Conservation (phyloP, 2,797 vertebrate species). For the Hemitrygon akajei region DNA sequence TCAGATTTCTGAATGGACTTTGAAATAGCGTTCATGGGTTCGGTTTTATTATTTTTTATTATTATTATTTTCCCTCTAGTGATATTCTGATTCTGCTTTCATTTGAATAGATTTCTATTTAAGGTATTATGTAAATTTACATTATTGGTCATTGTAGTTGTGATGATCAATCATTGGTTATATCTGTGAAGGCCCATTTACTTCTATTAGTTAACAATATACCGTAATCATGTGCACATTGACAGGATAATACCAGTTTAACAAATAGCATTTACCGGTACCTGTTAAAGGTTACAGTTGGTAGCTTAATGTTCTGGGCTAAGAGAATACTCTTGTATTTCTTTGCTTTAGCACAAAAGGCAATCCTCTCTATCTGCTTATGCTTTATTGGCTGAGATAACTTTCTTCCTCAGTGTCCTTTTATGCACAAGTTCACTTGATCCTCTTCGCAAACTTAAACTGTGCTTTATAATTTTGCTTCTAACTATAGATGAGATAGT, state of each 20-base stretch:
- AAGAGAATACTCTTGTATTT: too few relatives aligned
- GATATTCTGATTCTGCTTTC: neutral
- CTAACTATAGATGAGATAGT: neutral
- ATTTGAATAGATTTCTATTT: neutral
- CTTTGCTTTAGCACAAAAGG: too few relatives aligned
- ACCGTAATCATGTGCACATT: neutral
- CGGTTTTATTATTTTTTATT: too few relatives aligned
- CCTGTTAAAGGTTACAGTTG: neutral
- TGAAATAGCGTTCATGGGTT: too few relatives aligned
- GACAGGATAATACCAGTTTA: neutral
- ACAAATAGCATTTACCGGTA: neutral
- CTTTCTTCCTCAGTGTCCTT: neutral
- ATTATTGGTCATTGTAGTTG: neutral
- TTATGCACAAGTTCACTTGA: neutral
- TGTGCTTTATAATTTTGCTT: neutral
- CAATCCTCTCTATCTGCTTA: neutral
- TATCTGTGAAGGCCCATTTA: neutral
- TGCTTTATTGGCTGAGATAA: neutral
- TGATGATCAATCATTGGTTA: neutral
- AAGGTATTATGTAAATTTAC: neutral
- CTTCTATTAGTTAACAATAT: neutral
- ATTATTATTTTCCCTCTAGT: too few relatives aligned
- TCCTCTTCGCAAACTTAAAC: neutral
- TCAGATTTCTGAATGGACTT: too few relatives aligned
- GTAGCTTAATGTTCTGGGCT: too few relatives aligned